Evolutionary conservation across 2,797 vertebrate species (phyloP), one percentile per base, ranked within the genome.

Genomic region (Crocodylus rhombifer): DNA sequence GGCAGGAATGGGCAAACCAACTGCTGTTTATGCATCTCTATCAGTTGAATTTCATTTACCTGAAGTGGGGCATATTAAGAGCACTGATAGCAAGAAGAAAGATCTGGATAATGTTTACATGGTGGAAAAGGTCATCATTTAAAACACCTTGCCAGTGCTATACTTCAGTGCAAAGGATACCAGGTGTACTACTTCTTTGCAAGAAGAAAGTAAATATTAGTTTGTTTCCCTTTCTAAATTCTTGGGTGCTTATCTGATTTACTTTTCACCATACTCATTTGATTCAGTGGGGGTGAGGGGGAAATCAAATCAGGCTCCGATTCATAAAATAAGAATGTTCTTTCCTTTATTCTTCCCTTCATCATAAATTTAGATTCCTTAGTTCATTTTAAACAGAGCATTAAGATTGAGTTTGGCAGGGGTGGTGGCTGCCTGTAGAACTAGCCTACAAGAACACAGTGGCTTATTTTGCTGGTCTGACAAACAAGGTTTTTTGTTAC

Each of bases 1-100:
- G 64, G 64, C 61, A 28, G 7, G 30, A 30, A 28, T 30, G 64
- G 14, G 64, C 42, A 51, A 51, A 51, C 42, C 42, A 51, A 51
- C 42, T 51, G 42, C 42, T 51, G 64, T 8, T n/a, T n/a, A 30
- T 30, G 28, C 30, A 30, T 65, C 28, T n/a, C 64, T 65, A 16
- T 30, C 14, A 65, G 6, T n/a, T 65, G n/a, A 28, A 14, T 3
- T 14, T 7, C 16, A 20, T 89, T 67, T 63, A 42, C 13, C 16
- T 80, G 9, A 60, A 16, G 6, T 3, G 7, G 20, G 36, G 13
- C 2, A 1, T 0, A 1, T 42, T 76, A 57, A 92, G 18, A 14
- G 61, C 6, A 33, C 28, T 30, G 42, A 5, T 56, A 63, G 80
- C 56, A 61, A 65, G 30, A 65, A 28, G 61, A 62, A 13, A 25